phyloP scores from a whole-genome alignment of 2,888 invertebrate species.

The Caenorhabditis japonica region DNA sequence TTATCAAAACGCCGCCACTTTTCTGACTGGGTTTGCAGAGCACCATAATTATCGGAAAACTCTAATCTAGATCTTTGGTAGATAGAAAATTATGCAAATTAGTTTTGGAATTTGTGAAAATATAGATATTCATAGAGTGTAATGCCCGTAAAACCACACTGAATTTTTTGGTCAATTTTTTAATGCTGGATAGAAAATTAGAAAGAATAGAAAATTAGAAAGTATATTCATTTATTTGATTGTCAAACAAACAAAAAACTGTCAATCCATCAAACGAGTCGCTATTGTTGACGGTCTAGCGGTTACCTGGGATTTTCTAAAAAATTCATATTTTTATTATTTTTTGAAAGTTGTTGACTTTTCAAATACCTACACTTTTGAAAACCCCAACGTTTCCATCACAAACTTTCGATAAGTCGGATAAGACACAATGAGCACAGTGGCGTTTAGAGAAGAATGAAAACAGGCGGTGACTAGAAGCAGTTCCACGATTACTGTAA shows the following conservation, averaged over 20 bases:
- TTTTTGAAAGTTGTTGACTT: constrained; percentile 3
- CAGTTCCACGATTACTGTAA: constrained; percentile 27
- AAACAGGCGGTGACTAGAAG: constrained; percentile 18
- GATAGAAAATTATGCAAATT: no score
- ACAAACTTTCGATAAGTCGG: constrained; percentile 26
- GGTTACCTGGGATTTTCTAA: constrained; percentile 5
- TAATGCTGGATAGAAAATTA: background rate
- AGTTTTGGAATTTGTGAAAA: no score
- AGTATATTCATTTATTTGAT: background rate
- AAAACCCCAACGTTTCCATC: background rate
- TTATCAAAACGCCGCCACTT: no score
- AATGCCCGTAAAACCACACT: no score
- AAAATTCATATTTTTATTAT: no score
- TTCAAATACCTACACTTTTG: background rate
- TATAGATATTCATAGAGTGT: no score
- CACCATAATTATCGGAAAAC: no score
- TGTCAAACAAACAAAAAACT: background rate
- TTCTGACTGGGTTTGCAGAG: no score
- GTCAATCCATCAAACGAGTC: constrained; percentile 5
- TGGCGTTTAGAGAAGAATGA: constrained; percentile 21
- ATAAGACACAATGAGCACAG: constrained; percentile 16
- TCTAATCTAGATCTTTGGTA: no score
- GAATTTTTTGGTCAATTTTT: background rate
- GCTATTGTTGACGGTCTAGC: constrained; percentile 1
- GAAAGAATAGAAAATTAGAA: background rate